phyloP scores from a whole-genome alignment of 2,797 vertebrate species.

The Orestias chungarensis region DNA sequence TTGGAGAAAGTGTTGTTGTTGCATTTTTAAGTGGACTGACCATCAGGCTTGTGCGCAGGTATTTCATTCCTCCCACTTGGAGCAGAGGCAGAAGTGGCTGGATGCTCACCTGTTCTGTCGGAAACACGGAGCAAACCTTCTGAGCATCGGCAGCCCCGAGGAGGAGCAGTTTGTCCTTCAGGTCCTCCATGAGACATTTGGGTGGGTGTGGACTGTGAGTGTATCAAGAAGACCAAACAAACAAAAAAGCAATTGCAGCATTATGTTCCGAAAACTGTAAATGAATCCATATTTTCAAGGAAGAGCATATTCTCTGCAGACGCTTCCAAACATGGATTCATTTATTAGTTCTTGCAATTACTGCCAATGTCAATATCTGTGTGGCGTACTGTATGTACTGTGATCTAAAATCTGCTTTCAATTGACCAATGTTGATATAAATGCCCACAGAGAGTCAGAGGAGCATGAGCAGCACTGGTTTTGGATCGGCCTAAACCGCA shows the following conservation, averaged over 20 bases:
- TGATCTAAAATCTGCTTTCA: not conserved
- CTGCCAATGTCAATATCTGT: not conserved
- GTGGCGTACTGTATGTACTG: not conserved
- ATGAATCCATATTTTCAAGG: too few species aligned
- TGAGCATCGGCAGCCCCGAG: constrained; percentile 87
- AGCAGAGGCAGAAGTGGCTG: constrained; percentile 89
- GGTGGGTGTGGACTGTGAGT: constrained; percentile 77
- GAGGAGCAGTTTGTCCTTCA: constrained; percentile 90
- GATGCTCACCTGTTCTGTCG: constrained; percentile 87
- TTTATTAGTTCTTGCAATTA: not conserved
- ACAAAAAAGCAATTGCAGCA: not conserved
- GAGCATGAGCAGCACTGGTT: constrained; percentile 95
- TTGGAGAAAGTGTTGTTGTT: not conserved
- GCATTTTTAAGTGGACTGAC: not conserved
- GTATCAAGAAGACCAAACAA: too few species aligned
- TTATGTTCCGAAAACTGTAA: not conserved
- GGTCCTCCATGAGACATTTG: constrained; percentile 90
- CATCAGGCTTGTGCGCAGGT: constrained; percentile 77
- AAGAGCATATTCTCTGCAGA: too few species aligned
- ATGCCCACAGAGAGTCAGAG: constrained; percentile 82
- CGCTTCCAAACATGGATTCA: not conserved
- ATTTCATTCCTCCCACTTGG: constrained; percentile 83
- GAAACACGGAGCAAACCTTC: constrained; percentile 87
- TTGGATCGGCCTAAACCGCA: constrained; percentile 94
- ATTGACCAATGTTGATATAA: constrained; percentile 4